Evolutionary conservation across 2,888 invertebrate species (phyloP), one percentile per base, ranked within the genome.

Genomic region (Ornithoptera alexandrae): DNA sequence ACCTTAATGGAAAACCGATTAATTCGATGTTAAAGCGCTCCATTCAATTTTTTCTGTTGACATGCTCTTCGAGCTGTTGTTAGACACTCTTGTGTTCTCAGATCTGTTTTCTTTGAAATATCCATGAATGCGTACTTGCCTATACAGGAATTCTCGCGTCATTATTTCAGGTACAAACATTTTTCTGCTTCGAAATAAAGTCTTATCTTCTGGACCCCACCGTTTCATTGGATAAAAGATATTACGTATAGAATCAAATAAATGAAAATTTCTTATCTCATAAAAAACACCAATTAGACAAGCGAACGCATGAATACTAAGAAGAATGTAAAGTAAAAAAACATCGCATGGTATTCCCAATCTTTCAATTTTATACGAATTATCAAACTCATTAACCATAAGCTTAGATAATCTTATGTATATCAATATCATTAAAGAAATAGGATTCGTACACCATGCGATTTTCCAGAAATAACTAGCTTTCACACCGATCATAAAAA

Each of bases 101-200:
- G 24, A 8, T 62, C 73, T 66, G n/a, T 62, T 74, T 7, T 77
- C 80, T 50, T 79, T 82, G 46, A 75, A 78, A 74, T 87, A 89
- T 0, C 89, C 89, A 56, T 84, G 83, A 70, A 91, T 88, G 72
- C 87, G 84, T 1, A 90, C 86, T 84, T 92, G 93, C 66, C 92
- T 79, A 71, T 93, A 93, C 60, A 93, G 74, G 81, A 93, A 93
- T 74, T 93, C 93, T 70, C 90, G 84, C 0, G 92, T 93, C 93
- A 93, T 93, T 74, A 92, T 88, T 80, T 92, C 89, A 0, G 93
- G 90, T 0, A 89, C 84, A 78, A 93, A 93, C 89, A 93, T 90
- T 74, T 84, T 85, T 74, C 93, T 84, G 74, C 93, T 93, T 73
- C 86, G 87, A 65, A 75, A 84, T 67, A 93, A 80, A 72, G 86